phyloP scores from a whole-genome alignment of 2,113 vertebrate species.

The Strigops habroptila region DNA sequence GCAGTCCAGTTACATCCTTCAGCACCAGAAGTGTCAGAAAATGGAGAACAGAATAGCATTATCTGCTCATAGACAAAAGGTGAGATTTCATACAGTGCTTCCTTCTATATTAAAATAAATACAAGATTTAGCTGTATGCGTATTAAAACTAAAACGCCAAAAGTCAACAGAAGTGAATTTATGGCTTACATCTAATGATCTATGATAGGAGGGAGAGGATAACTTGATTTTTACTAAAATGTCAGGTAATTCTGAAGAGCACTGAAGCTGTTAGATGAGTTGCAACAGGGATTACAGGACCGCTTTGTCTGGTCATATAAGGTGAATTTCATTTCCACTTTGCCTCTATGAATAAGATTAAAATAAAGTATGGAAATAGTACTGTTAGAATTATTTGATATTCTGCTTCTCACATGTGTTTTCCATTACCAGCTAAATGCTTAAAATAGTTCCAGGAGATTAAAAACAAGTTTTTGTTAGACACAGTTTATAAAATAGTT shows the following conservation, averaged over 20 bases:
- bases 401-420: slow-evolving; percentile 24
- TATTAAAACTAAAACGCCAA: background rate
- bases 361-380: slow-evolving; percentile 15
- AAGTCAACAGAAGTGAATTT: background rate
- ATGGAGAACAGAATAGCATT: background rate
- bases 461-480: slow-evolving; percentile 29
- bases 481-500: slow-evolving; percentile 40
- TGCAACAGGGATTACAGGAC: background rate
- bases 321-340: slow-evolving; percentile 22
- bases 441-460: slow-evolving; percentile 36
- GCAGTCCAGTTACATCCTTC: background rate
- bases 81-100: background rate
- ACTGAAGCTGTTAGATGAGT: background rate
- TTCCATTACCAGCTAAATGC: slow-evolving; percentile 3
- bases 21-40: background rate
- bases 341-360: background rate
- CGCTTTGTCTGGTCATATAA: background rate
- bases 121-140: background rate
- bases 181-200: background rate
- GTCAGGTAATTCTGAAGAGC: background rate
- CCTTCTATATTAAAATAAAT: background rate
- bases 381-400: slow-evolving; percentile 10
- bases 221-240: background rate
- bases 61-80: background rate
- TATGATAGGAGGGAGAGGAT: background rate